Evolutionary conservation across 2,888 invertebrate genomes (phyloP), one percentile per base, ranked within the genome.

Genomic region (Acleris laterana): DNA sequence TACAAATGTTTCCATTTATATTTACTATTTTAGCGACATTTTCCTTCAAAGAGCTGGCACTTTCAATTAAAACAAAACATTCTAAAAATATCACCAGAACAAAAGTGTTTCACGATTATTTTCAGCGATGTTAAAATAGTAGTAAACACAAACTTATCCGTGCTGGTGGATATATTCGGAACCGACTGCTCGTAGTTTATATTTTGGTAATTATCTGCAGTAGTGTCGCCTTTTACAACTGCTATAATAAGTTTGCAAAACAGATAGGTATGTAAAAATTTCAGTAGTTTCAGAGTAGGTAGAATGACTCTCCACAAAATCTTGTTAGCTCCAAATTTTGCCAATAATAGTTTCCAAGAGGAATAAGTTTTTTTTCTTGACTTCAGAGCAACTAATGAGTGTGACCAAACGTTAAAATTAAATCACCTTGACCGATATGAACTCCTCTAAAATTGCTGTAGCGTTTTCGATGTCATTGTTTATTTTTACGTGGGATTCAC

Each of bases 101-200:
- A 65, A 60, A 58, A 65, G 60, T 61, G 60, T 60, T 60, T 32
- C 65, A 50, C 60, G 55, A 55, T 62, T 69, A 69, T 69, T 69
- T 68, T 56, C 50, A 59, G 61, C 69, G 69, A 68, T 69, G 69
- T 59, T 63, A 63, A 62, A 61, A 65, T 65, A 50, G 60, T 60
- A 42, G 60, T 17, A 53, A n/a, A 13, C n/a, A 42, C 65, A 56
- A 61, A 50, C 22, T 50, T 61, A 61, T 50, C 5, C 44, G 42
- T 51, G 56, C 60, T 22, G 20, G 50, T 44, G 60, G 50, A 53
- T 9, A 56, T 50, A 56, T 13, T 28, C 13, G 13, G 28, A 50
- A 61, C 49, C 19, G 38, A 17, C 6, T 20, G 49, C 17, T 13
- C 44, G 11, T 19, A 49, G n/a, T 55, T 42, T 42, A 49, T 49